These are phyloP conservation scores for Staurois parvus DNA, from an alignment of 2,797 vertebrate species.

Conservation along the genomic window DNA sequence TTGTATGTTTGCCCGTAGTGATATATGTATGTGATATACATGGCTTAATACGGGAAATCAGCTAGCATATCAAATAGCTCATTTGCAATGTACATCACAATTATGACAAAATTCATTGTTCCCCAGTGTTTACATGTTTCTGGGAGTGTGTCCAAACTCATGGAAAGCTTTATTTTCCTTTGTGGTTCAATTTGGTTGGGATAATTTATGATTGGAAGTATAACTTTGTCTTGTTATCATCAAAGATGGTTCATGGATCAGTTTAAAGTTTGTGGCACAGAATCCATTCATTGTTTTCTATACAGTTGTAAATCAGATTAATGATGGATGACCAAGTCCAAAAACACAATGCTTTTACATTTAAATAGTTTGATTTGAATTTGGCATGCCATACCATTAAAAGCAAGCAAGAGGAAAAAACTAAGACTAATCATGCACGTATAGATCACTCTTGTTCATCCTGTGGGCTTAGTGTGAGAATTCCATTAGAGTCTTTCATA, in stretches of 20 bases:
- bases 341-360: background rate
- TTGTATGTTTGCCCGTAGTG: background rate
- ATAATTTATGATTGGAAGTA: conserved; percentile 16
- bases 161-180: conserved; percentile 8
- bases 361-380: background rate
- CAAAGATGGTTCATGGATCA: conserved; percentile 25
- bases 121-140: conserved; percentile 23
- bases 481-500: too few species aligned
- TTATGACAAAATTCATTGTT: conserved; percentile 28
- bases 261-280: background rate
- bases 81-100: conserved; percentile 5
- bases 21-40: background rate
- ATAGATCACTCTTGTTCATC: too few species aligned
- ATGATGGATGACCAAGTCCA: background rate
- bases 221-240: background rate
- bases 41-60: conserved; percentile 21
- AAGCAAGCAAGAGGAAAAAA: too few species aligned
- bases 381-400: background rate
- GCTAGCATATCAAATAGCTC: background rate
- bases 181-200: conserved; percentile 1
- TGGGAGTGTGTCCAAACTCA: conserved; percentile 21
- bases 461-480: too few species aligned
- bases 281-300: background rate
- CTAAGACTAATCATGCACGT: too few species aligned
- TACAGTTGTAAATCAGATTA: background rate